phyloP scores from a whole-genome alignment of 2,888 invertebrate species.

The Himalopsyche japonica region DNA sequence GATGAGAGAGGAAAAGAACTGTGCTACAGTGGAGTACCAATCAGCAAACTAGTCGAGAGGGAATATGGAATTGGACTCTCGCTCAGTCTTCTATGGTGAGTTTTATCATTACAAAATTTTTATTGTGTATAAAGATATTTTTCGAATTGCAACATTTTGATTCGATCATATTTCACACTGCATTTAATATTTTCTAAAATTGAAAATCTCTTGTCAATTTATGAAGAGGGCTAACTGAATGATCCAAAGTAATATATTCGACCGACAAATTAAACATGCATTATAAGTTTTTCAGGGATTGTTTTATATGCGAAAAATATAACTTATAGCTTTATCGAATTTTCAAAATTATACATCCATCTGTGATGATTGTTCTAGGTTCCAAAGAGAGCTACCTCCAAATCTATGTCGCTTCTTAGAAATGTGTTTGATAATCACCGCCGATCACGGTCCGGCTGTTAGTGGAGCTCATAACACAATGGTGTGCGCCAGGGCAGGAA shows the following conservation, averaged over 20 bases:
- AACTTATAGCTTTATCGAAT: too few relatives aligned
- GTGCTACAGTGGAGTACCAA: slow-evolving; percentile 93
- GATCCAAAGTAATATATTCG: too few relatives aligned
- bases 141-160: too few relatives aligned
- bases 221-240: too few relatives aligned
- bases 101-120: not conserved
- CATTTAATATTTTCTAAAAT: too few relatives aligned
- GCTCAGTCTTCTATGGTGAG: slow-evolving; percentile 88
- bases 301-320: too few relatives aligned
- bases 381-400: slow-evolving; percentile 92
- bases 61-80: slow-evolving; percentile 98
- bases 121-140: too few relatives aligned
- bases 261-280: too few relatives aligned
- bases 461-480: slow-evolving; percentile 99
- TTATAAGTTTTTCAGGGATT: too few relatives aligned
- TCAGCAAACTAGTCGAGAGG: slow-evolving; percentile 85
- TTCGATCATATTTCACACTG: too few relatives aligned
- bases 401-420: slow-evolving; percentile 98
- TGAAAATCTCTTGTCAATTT: too few relatives aligned
- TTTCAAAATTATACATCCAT: too few relatives aligned
- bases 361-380: slow-evolving; percentile 52
- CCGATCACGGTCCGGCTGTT: slow-evolving; percentile 98
- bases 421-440: slow-evolving; percentile 98
- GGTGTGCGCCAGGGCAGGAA: slow-evolving; percentile 95
- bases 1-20: slow-evolving; percentile 98